Base-by-base conservation (phyloP, 2,888 invertebrate species). In the Melinaea marsaeus region DNA sequence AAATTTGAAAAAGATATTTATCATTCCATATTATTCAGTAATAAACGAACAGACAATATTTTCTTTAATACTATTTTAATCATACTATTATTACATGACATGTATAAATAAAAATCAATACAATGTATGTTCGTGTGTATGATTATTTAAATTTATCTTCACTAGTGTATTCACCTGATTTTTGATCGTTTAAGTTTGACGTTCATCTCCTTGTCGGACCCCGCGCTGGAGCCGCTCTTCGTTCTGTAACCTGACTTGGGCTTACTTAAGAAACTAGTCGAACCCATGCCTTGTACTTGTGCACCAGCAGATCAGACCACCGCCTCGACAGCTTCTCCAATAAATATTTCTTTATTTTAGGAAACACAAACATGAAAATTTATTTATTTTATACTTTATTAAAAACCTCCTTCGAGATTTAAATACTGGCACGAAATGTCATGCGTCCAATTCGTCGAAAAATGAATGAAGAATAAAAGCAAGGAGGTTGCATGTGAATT, bases 131-230 rank as follows among this genome's bases (percentile, higher is more conserved):
- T 22, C 22, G 22, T 22, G 22, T 22, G 22, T 22, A 22, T 22
- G 22, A 22, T 22, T 22, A 22, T 22, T 22, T 22, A 22, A 22
- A 22, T 22, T 22, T 22, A 22, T 22, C 22, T 22, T 22, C 22
- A 22, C 22, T 22, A 22, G 22, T 22, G 51, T 64, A 75, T 79
- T 79, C 75, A 81, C 90, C 89, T 82, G 65, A 90, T 84, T 77
- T 90, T 90, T 9, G 79, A 78, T 48, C 85, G 80, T 62, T 85
- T 84, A 66, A 89, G 75, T 65, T 90, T 91, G 33, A 85, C 89
- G 69, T 83, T 86, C 80, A 87, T 86, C 65, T 91, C 91, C 67
- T 88, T 91, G 64, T 91, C 91, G 2, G 88, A 88, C 1, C 89
- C 88, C 4, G 74, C 83, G 73, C 87, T 88, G 58, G 90, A 90